These are phyloP conservation scores for Epizoanthus ramosus DNA, from an alignment of 92 coral and sea anemone species.

Conservation along the genomic window DNA sequence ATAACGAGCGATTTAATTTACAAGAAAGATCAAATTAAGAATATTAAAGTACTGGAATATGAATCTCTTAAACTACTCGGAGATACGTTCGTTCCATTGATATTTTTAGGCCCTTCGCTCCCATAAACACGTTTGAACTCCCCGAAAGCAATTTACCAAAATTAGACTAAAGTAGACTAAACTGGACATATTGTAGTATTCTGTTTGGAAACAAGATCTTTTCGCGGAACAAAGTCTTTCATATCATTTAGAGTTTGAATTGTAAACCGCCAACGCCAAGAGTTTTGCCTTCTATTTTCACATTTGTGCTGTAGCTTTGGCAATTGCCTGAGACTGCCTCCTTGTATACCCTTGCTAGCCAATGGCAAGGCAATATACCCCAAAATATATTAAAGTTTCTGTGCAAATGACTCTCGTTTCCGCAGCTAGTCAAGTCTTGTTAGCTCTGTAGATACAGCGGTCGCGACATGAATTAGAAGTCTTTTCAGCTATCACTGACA, in stretches of 20 bases:
- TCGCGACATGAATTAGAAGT: background rate
- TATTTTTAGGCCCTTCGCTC: background rate
- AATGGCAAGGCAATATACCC: slow-evolving; percentile 9
- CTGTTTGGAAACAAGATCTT: background rate
- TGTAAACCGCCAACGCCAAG: slow-evolving; percentile 7
- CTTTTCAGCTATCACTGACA: background rate
- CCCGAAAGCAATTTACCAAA: background rate
- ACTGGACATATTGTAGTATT: background rate
- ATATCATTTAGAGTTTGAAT: slow-evolving; percentile 35
- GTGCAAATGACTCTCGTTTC: slow-evolving; percentile 15
- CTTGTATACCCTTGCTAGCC: slow-evolving; percentile 1
- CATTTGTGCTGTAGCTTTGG: slow-evolving; percentile 26
- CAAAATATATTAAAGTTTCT: slow-evolving; percentile 12
- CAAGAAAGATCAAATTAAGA: background rate
- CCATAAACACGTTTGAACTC: slow-evolving; percentile 21
- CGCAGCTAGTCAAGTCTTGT: slow-evolving; percentile 20
- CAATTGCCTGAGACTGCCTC: slow-evolving; percentile 27
- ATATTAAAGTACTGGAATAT: background rate
- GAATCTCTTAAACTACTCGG: slow-evolving; percentile 1
- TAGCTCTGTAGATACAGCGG: background rate
- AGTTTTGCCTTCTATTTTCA: background rate
- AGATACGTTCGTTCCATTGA: background rate
- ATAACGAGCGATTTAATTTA: background rate
- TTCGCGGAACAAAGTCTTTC: background rate
- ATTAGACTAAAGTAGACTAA: slow-evolving; percentile 6